Evolutionary conservation across 1,140 invertebrate genomes (phyloP), one percentile per base, ranked within the genome.

Genomic region (Meteorus sp.): DNA sequence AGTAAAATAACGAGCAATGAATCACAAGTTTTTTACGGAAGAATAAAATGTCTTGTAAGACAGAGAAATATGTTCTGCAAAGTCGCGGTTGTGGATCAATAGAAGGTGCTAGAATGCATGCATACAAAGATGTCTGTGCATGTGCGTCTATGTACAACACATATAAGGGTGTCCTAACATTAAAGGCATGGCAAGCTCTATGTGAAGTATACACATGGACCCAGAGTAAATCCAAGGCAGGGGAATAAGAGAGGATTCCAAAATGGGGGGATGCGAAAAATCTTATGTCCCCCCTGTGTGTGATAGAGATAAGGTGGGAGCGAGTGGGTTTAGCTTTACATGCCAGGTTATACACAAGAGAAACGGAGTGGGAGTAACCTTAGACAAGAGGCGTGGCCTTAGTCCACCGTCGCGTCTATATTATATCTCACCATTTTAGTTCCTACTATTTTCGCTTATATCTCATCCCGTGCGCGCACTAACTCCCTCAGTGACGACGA

Each of bases 361-460:
- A 39, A 54, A 59, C 58, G 62, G 52, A 62, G 74, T 67, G 73
- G 71, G 70, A 68, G 72, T 71, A 71, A 77, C 78, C 77, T 80
- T 80, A 80, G 77, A 80, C 72, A 74, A 76, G 76, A 79, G 78
- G 78, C 77, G 78, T 80, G 78, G 78, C 72, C 70, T 68, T 54
- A 31, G 23, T 39, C 56, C 19, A n/a, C n/a, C n/a, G n/a, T n/a
- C n/a, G 22, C 45, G 43, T 56, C 45, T 52, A 54, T 33, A 50
- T 37, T 51, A 52, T 50, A 29, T 45, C 56, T 48, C 56, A 53
- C 47, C 9, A 6, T 56, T 44, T 35, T n/a, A n/a, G n/a, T n/a
- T n/a, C n/a, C n/a, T n/a, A n/a, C n/a, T n/a, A n/a, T n/a, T n/a
- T n/a, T n/a, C n/a, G n/a, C n/a, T n/a, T n/a, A n/a, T n/a, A n/a